phyloP scores from a whole-genome alignment of 2,888 invertebrate species.

The Cyclophora albipunctata region DNA sequence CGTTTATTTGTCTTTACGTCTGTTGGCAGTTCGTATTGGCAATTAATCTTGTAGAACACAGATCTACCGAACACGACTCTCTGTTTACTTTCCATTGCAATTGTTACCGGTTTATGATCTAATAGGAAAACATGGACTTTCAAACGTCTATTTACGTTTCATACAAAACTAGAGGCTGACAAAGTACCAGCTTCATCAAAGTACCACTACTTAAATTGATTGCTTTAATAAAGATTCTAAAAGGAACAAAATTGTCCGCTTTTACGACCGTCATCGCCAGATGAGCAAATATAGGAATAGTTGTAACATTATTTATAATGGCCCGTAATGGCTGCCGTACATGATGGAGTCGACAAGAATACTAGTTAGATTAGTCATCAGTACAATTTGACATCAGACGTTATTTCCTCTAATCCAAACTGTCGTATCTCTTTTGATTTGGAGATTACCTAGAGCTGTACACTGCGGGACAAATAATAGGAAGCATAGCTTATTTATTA shows the following conservation, averaged over 20 bases:
- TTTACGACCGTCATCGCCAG: too few species aligned
- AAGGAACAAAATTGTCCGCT: too few species aligned
- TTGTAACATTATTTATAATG: too few species aligned
- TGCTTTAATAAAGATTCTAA: too few species aligned
- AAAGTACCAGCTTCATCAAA: too few species aligned
- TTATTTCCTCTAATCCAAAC: constrained; percentile 51
- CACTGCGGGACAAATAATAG: constrained; percentile 20
- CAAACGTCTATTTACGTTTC: too few species aligned
- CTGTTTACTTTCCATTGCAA: constrained; percentile 6
- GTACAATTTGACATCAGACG: constrained; percentile 41
- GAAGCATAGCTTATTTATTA: not conserved
- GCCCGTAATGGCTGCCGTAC: too few species aligned
- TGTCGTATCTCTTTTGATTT: constrained; percentile 41
- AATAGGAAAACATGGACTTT: too few species aligned
- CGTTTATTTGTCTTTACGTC: constrained; percentile 52
- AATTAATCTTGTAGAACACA: constrained; percentile 57
- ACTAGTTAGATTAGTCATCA: not conserved
- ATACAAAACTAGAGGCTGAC: too few species aligned
- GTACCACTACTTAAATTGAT: too few species aligned
- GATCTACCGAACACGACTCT: constrained; percentile 21
- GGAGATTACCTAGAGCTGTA: constrained; percentile 41
- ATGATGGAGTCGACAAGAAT: too few species aligned
- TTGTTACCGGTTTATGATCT: not conserved
- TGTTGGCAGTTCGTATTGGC: constrained; percentile 48
- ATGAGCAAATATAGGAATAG: too few species aligned